phyloP scores from a whole-genome alignment of 2,797 vertebrate species.

The Cossypha caffra region DNA sequence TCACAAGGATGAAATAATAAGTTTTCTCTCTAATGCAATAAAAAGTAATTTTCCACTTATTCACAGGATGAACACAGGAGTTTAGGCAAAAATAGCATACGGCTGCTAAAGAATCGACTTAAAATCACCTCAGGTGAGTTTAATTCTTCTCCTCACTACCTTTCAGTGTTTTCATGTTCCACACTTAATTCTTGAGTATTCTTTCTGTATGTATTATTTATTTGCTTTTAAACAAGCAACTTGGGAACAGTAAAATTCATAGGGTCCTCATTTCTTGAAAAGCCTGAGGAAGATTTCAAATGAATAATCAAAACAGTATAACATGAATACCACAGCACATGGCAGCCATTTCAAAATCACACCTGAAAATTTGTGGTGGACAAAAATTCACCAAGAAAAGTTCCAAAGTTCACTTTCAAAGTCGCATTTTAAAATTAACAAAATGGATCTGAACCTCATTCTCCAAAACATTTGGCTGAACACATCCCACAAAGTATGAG shows the following conservation, averaged over 20 bases:
- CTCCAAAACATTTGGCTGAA: background rate
- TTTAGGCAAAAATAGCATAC: background rate
- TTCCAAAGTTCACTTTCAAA: background rate
- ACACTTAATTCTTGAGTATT: background rate
- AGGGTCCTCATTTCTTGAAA: background rate
- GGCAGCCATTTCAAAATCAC: background rate
- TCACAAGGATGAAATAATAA: background rate
- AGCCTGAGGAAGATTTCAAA: background rate
- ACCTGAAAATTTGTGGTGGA: background rate
- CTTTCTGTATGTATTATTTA: background rate
- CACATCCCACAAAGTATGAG: conserved; percentile 11
- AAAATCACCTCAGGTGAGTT: background rate
- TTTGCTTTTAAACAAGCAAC: background rate
- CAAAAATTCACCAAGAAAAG: background rate
- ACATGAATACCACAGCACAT: background rate
- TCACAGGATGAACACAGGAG: background rate
- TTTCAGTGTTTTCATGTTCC: background rate
- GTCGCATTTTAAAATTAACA: background rate
- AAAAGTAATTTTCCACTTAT: background rate
- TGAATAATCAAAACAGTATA: background rate
- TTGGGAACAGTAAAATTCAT: background rate
- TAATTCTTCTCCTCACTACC: background rate
- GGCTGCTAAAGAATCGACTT: background rate
- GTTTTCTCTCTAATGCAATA: background rate
- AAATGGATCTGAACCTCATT: background rate